Evolutionary conservation across 2,797 vertebrate genomes (phyloP).

Genomic region (Epinephelus malabaricus): DNA sequence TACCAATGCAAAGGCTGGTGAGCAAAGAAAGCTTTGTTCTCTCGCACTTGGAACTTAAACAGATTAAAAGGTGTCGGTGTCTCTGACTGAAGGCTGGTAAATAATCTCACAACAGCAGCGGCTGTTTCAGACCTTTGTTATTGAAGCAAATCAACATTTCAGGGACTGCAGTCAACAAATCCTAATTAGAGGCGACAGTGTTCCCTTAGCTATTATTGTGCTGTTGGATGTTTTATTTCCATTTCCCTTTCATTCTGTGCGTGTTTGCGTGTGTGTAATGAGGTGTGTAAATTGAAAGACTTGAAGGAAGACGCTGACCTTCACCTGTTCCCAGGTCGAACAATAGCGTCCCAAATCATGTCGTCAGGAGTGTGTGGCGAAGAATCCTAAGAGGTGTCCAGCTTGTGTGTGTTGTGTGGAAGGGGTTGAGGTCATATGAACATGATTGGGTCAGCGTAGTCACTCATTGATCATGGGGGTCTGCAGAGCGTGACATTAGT

Average conservation of each 20-base stretch:
- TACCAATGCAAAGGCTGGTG: neutral
- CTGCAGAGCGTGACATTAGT: conserved; percentile 59
- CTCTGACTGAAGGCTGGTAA: conserved; percentile 16
- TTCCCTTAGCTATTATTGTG: conserved; percentile 49
- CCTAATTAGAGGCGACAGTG: conserved; percentile 65
- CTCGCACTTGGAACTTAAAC: neutral
- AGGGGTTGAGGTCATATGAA: conserved; percentile 21
- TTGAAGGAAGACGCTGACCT: conserved; percentile 64
- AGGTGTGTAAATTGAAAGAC: conserved; percentile 64
- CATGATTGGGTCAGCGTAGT: conserved; percentile 47
- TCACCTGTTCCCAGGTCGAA: conserved; percentile 60
- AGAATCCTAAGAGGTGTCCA: conserved; percentile 42
- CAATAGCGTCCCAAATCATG: conserved; percentile 26
- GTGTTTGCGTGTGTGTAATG: conserved; percentile 46
- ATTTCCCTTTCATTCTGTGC: conserved; percentile 36
- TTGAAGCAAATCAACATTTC: conserved; percentile 46
- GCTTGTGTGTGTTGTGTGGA: neutral
- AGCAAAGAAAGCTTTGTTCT: neutral
- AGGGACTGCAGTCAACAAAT: conserved; percentile 38
- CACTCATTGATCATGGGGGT: conserved; percentile 62
- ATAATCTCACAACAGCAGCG: conserved; percentile 10
- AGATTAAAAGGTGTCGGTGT: conserved; percentile 20
- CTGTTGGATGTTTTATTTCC: conserved; percentile 61
- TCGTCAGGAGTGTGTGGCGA: conserved; percentile 31
- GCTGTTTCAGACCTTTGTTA: conserved; percentile 34